Evolutionary conservation across 2,888 invertebrate genomes (phyloP), one percentile per base, ranked within the genome.

Genomic region (Phoenoteleia sp.): DNA sequence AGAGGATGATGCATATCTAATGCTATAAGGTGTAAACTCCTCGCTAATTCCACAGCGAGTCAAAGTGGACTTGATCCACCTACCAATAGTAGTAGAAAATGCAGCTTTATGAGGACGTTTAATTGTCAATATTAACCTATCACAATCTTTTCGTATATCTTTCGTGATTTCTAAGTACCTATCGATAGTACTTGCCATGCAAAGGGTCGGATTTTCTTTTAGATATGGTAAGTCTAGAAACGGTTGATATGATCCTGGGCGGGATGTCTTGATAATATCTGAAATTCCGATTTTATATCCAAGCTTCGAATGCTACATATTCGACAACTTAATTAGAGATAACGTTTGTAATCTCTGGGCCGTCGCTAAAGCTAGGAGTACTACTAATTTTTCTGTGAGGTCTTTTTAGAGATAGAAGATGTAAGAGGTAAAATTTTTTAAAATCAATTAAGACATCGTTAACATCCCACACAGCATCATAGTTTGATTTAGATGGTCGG

Each of bases 341-440:
- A 84, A 45, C 0, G 72, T 66, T 45, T 86, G 75, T 9, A 81
- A 56, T n/a, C 81, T 80, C 13, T 86, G 83, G 0, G 62, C 69
- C 9, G 79, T 75, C 7, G 66, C 75, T 6, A 82, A 33, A 9
- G 81, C 81, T n/a, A 76, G 42, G 0, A 85, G 58, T 3, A 69
- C 36, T 3, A 82, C 49, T 2, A 66, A 21, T 52, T 72, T 76
- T 11, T 71, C 54, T 17, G 79, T 82, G 2, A 76, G 15, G 45
- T 58, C 42, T 27, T 45, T 15, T 15, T 69, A 75, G 36, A 2
- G 58, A 25, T 21, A 82, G 27, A 3, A 21, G 23, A 4, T 49
- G 9, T n/a, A 75, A 9, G 2, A 75, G 71, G 36, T 58, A 67
- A 29, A 74, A 27, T 19, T 25, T 39, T n/a, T 47, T 54, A 13